Evolutionary conservation across 2,888 invertebrate species (phyloP).

Genomic region (Sphinx pinastri): DNA sequence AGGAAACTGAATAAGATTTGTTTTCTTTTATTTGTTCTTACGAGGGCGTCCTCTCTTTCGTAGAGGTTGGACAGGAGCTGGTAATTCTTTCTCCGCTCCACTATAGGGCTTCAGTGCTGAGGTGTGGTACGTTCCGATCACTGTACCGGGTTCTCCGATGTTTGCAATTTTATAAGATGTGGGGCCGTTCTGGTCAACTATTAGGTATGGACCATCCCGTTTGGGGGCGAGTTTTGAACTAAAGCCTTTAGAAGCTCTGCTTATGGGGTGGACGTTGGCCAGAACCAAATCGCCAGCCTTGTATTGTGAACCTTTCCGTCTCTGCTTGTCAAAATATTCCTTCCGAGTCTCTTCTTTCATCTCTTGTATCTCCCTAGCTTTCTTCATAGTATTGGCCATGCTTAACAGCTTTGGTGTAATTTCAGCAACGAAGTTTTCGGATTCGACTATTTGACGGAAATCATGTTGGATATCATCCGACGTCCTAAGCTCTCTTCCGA

Average conservation of each 20-base stretch:
- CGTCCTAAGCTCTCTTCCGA: too few species aligned
- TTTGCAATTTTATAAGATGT: neutral
- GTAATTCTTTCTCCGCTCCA: neutral
- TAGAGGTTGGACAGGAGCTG: neutral
- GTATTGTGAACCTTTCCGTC: slow-evolving; percentile 29
- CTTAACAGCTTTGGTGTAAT: slow-evolving; percentile 23
- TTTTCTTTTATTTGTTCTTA: slow-evolving; percentile 2
- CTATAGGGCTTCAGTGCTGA: neutral
- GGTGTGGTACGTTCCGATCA: neutral
- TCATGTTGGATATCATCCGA: slow-evolving; percentile 25
- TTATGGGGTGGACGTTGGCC: neutral
- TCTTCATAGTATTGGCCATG: slow-evolving; percentile 27
- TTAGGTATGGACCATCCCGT: slow-evolving; percentile 2
- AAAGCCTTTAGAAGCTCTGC: neutral
- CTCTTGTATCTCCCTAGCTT: slow-evolving; percentile 32
- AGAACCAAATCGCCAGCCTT: slow-evolving; percentile 28
- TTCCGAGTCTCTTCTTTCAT: slow-evolving; percentile 34
- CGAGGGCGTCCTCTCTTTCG: slow-evolving; percentile 4
- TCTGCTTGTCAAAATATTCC: slow-evolving; percentile 26
- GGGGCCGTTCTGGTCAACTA: neutral
- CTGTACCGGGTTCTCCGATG: neutral
- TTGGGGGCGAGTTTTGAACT: slow-evolving; percentile 3
- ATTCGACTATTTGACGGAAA: neutral
- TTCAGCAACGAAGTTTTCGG: slow-evolving; percentile 1
- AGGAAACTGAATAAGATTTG: too few species aligned